Evolutionary conservation across 1,140 invertebrate genomes (phyloP).

Genomic region (Coenobita brevimanus): DNA sequence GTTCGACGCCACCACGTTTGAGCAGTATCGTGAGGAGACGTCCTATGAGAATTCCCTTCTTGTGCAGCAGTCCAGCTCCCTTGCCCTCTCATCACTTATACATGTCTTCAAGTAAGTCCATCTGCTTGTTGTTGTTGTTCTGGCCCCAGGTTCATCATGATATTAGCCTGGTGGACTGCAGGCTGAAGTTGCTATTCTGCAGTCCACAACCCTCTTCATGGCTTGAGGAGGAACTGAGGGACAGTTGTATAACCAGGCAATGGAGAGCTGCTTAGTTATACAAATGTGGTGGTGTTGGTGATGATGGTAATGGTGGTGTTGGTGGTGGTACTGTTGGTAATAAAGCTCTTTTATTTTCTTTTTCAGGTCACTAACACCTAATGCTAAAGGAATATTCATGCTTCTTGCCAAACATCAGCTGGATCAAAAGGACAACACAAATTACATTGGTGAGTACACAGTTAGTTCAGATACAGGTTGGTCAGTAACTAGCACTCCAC

Average conservation of each 20-base stretch:
- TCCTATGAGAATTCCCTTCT: slow-evolving; percentile 90
- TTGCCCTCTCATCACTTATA: slow-evolving; percentile 88
- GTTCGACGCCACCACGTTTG: slow-evolving; percentile 90
- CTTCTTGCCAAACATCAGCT: slow-evolving; percentile 87
- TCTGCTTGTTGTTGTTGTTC: background rate
- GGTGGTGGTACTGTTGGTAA: too few species aligned
- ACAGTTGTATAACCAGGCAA: too few species aligned
- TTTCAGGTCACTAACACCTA: slow-evolving; percentile 89
- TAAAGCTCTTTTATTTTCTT: background rate
- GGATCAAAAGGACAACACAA: slow-evolving; percentile 80
- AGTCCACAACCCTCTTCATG: too few species aligned
- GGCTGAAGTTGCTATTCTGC: too few species aligned
- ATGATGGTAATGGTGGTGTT: too few species aligned
- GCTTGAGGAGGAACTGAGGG: too few species aligned
- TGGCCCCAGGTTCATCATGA: too few species aligned
- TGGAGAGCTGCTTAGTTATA: too few species aligned
- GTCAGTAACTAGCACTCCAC: too few species aligned
- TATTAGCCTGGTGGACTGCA: too few species aligned
- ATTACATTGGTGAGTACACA: slow-evolving; percentile 80
- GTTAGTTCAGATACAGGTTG: too few species aligned
- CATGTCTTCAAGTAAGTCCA: slow-evolving; percentile 78
- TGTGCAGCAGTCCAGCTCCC: slow-evolving; percentile 82
- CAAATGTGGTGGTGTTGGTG: too few species aligned
- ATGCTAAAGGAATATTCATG: slow-evolving; percentile 90
- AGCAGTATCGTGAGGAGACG: slow-evolving; percentile 89